Evolutionary conservation across 2,797 vertebrate species (phyloP).

Genomic region (Phalanger gymnotis): DNA sequence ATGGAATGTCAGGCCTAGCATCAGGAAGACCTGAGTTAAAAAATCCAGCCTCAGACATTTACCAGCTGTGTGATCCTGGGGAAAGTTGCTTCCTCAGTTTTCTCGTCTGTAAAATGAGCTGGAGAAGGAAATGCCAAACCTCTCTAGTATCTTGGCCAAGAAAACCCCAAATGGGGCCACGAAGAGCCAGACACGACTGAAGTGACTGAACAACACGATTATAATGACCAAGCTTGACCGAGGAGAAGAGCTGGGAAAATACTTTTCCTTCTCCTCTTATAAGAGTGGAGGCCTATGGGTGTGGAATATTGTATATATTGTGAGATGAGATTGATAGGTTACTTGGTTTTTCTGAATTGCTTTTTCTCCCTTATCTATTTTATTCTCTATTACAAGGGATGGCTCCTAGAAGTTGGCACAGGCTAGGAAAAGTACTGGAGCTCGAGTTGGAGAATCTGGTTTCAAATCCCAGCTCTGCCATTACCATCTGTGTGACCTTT

Average conservation of each 20-base stretch:
- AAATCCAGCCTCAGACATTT: not conserved
- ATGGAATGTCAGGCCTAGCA: not conserved
- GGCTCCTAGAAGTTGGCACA: not conserved
- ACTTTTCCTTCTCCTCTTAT: not conserved
- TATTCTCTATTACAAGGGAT: too few species aligned
- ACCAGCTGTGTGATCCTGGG: not conserved
- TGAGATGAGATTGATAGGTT: not conserved
- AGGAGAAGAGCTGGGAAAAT: not conserved
- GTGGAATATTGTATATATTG: not conserved
- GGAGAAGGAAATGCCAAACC: not conserved
- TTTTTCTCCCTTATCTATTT: not conserved
- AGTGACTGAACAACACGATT: not conserved
- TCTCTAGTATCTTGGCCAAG: not conserved
- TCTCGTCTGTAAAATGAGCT: not conserved
- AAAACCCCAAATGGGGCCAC: not conserved
- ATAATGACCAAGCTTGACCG: not conserved
- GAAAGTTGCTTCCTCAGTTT: not conserved
- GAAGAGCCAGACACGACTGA: not conserved
- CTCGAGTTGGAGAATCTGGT: slow-evolving; percentile 1
- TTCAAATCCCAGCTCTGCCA: not conserved
- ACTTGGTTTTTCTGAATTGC: not conserved
- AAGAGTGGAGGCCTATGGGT: not conserved
- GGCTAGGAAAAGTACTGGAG: slow-evolving; percentile 3
- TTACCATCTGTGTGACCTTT: slow-evolving; percentile 28
- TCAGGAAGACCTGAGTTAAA: not conserved